phyloP scores from a whole-genome alignment of 2,797 vertebrate genomes.

The Leptatherina wallacei region DNA sequence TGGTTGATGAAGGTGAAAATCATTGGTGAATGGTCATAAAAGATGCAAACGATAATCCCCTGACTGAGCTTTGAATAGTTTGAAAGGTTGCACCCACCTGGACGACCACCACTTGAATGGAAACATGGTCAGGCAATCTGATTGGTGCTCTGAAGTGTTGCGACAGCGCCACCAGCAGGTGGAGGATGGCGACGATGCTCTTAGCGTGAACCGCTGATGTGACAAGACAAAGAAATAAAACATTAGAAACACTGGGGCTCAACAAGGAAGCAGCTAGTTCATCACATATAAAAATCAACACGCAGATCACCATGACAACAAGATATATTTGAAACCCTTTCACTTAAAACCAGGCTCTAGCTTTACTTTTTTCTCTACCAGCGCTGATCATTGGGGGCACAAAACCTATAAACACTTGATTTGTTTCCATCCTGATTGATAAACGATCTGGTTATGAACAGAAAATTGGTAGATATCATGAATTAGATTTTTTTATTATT shows the following conservation, averaged over 20 bases:
- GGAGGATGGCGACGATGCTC: slow-evolving; percentile 96
- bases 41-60: not conserved
- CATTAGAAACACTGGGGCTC: not conserved
- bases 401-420: too few relatives aligned
- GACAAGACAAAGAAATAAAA: not conserved
- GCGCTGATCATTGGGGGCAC: too few relatives aligned
- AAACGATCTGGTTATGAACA: too few relatives aligned
- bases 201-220: slow-evolving; percentile 93
- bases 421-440: too few relatives aligned
- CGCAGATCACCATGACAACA: too few relatives aligned
- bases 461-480: too few relatives aligned
- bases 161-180: slow-evolving; percentile 94
- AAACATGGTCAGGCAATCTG: slow-evolving; percentile 96
- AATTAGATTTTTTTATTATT: too few relatives aligned
- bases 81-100: slow-evolving; percentile 84
- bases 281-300: too few relatives aligned
- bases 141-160: slow-evolving; percentile 98
- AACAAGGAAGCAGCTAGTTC: too few relatives aligned
- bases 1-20: not conserved
- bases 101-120: slow-evolving; percentile 97
- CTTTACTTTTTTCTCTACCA: too few relatives aligned
- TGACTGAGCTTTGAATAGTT: not conserved
- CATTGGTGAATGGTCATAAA: not conserved
- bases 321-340: too few relatives aligned
- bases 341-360: too few relatives aligned